These are phyloP conservation scores for Anser cygnoides DNA, from an alignment of 2,113 vertebrate species.

Conservation along the genomic window DNA sequence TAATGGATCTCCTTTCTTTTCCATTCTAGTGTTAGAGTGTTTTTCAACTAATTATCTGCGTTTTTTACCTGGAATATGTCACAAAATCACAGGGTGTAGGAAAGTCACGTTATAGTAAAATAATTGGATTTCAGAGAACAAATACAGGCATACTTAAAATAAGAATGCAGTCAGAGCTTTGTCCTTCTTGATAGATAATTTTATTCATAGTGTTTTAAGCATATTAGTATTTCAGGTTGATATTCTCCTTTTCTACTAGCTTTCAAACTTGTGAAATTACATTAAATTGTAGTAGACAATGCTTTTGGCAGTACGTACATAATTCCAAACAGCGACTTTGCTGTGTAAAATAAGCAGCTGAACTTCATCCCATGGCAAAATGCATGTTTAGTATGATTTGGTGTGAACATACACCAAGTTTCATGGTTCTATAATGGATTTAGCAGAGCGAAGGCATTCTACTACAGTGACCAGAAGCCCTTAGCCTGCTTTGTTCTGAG, in stretches of 20 bases:
- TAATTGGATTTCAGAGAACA: background rate
- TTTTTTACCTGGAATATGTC: background rate
- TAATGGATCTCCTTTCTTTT: background rate
- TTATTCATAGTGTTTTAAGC: background rate
- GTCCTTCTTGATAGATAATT: background rate
- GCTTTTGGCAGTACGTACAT: background rate
- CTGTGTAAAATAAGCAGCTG: background rate
- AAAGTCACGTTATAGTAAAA: background rate
- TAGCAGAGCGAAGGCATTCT: background rate
- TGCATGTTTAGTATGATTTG: background rate
- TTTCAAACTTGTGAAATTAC: background rate
- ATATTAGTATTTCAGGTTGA: background rate
- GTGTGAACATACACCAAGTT: background rate
- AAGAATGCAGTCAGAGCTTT: background rate
- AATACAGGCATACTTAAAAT: background rate
- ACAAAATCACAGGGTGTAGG: background rate
- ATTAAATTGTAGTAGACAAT: background rate
- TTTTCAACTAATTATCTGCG: background rate
- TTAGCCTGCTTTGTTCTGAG: background rate
- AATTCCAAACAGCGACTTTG: background rate
- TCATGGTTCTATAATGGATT: background rate
- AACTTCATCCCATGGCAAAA: background rate
- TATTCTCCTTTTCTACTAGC: background rate
- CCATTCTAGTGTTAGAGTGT: background rate
- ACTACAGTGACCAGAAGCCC: background rate